Conservation (phyloP, 2,797 vertebrate species). For the Emydoidea blandingii region DNA sequence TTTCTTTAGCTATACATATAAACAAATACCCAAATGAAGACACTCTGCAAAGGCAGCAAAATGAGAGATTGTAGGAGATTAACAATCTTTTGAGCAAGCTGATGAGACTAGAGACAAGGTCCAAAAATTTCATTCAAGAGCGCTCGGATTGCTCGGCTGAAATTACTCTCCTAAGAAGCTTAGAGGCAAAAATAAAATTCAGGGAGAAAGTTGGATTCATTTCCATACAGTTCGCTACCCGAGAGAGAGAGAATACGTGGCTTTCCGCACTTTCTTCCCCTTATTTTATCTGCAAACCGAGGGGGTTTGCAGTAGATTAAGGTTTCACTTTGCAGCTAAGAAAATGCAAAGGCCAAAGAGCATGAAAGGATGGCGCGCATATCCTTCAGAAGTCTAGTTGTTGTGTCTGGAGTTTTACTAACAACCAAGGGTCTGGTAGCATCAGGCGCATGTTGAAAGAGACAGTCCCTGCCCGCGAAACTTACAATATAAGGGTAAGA, state of each 20-base stretch:
- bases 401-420: not conserved
- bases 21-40: not conserved
- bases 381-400: not conserved
- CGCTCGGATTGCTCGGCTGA: not conserved
- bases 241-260: not conserved
- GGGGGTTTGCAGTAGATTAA: not conserved
- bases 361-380: no score
- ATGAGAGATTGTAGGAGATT: conserved; percentile 1
- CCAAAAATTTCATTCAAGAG: not conserved
- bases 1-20: not conserved
- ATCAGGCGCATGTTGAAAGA: not conserved
- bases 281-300: not conserved
- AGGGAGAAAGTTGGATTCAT: not conserved
- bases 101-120: not conserved
- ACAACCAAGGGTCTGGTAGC: not conserved
- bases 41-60: not conserved
- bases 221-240: not conserved
- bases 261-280: no score
- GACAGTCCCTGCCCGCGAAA: not conserved
- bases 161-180: conserved; percentile 46
- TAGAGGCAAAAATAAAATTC: not conserved
- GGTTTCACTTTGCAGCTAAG: not conserved
- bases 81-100: not conserved
- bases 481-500: not conserved
- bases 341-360: not conserved